Conservation (phyloP, 2,113 vertebrate species). For the Taxidea taxus region DNA sequence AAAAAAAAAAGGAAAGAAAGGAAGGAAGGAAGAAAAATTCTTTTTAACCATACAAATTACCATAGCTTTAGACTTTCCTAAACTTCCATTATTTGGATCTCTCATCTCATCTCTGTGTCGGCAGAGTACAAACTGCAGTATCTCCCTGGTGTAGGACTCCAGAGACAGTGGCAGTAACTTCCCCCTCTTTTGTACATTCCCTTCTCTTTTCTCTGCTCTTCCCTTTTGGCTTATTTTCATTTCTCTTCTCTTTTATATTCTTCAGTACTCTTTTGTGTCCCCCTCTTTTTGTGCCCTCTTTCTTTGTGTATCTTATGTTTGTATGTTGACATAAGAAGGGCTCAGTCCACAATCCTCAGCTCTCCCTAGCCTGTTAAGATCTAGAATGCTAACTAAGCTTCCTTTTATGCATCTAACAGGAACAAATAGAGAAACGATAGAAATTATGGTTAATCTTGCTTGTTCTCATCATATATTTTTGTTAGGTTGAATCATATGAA, state of each 20-base stretch:
- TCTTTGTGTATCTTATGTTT: background rate
- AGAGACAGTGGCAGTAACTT: background rate
- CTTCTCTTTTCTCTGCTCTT: background rate
- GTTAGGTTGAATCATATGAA: background rate
- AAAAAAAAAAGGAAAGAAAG: no score
- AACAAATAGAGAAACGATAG: background rate
- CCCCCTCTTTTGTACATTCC: background rate
- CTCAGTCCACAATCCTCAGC: background rate
- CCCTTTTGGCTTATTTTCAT: background rate
- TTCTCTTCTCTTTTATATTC: background rate
- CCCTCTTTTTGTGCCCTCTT: background rate
- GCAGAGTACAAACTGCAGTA: background rate
- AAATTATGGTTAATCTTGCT: background rate
- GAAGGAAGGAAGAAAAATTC: background rate
- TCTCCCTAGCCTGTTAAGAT: background rate
- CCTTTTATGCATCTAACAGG: slow-evolving; percentile 7
- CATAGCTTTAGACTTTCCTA: background rate
- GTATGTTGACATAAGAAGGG: background rate
- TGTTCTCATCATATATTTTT: background rate
- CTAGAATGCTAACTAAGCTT: background rate
- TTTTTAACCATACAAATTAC: background rate
- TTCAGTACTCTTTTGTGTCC: background rate
- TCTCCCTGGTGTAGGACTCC: background rate
- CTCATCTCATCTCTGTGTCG: background rate
- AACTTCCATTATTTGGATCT: background rate